A percentile compares a stretch with the other conserved stretches of the same genome.
These are phyloP conservation scores for Diadophis punctatus DNA, from an alignment of 2,113 vertebrate genomes.

Conservation along the genomic window DNA sequence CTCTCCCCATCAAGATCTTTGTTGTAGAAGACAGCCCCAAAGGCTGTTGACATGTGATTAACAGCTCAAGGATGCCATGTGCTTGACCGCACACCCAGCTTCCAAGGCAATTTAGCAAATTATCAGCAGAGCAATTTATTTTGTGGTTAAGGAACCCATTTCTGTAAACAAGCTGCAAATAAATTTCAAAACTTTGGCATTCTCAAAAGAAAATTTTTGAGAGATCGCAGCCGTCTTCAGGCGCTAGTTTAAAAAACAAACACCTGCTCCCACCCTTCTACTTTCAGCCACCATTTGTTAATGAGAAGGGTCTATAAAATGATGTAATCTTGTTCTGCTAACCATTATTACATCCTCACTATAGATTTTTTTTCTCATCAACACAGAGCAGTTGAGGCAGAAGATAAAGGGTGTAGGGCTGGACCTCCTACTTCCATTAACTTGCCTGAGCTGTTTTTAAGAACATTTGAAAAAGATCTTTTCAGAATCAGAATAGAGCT, in stretches of 20 bases:
- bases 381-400: background rate
- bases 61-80: conserved; percentile 58
- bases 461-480: background rate
- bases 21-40: conserved; percentile 48
- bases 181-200: conserved; percentile 34
- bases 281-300: background rate
- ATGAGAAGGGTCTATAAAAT: background rate
- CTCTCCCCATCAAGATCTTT: conserved; percentile 45
- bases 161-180: conserved; percentile 49
- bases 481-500: no score
- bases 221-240: background rate
- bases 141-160: conserved; percentile 57
- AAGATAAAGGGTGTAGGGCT: background rate
- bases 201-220: conserved; percentile 1
- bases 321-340: background rate
- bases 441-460: background rate
- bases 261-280: background rate
- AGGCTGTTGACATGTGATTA: conserved; percentile 59
- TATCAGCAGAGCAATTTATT: conserved; percentile 51
- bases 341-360: background rate
- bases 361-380: background rate
- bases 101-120: conserved; percentile 60
- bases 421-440: background rate
- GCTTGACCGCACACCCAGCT: conserved; percentile 59
- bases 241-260: background rate